Evolutionary conservation across 35 echinoderm and acorn worm genomes (phyloP).

Genomic region (Hemicentrotus pulcherrimus): DNA sequence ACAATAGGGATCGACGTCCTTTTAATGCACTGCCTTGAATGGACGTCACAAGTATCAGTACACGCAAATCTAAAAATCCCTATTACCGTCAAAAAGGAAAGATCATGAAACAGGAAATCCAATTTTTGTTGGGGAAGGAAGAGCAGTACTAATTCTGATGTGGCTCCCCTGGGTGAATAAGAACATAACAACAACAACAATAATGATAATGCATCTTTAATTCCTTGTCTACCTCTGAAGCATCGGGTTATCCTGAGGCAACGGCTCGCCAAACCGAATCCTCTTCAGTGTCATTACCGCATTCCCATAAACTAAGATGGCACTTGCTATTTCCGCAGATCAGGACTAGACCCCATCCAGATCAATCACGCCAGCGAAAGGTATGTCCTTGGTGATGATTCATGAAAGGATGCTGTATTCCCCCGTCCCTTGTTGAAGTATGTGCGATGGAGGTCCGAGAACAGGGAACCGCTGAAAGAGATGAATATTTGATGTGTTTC

Average conservation of each 20-base stretch:
- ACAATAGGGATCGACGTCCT: no score
- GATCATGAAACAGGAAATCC: no score
- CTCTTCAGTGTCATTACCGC: not conserved
- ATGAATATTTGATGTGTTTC: not conserved
- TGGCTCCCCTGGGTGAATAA: no score
- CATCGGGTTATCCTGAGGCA: not conserved
- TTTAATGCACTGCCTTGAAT: no score
- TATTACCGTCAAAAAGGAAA: no score
- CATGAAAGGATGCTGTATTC: not conserved
- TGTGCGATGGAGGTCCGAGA: not conserved
- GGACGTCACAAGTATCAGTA: no score
- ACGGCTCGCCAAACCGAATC: not conserved
- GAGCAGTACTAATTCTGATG: no score
- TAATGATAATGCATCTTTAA: no score
- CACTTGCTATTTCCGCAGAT: constrained; percentile 9
- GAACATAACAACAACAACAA: no score
- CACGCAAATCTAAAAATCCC: no score
- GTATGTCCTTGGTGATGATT: not conserved
- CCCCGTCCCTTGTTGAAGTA: not conserved
- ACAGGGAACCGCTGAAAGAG: not conserved
- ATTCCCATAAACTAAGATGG: not conserved
- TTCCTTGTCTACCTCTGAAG: not conserved
- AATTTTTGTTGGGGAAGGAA: no score
- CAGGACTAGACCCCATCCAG: not conserved
- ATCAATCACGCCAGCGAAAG: not conserved